Evolutionary conservation across 2,797 vertebrate species (phyloP).

Genomic region (Chelon labrosus): DNA sequence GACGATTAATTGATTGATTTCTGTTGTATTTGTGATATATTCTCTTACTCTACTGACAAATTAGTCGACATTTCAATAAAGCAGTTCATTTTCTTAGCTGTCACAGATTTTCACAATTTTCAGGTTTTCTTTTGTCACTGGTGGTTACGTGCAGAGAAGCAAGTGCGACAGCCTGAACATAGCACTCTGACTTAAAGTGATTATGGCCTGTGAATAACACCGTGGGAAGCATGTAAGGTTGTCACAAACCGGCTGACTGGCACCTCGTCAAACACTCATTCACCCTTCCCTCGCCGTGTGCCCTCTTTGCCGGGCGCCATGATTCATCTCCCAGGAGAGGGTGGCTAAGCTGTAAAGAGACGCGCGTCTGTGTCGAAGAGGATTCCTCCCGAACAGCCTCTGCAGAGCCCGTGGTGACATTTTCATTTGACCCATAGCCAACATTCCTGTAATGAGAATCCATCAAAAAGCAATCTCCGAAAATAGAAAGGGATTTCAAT

Average conservation of each 20-base stretch:
- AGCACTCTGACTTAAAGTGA: constrained; percentile 44
- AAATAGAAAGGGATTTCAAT: constrained; percentile 82
- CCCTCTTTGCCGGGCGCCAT: constrained; percentile 27
- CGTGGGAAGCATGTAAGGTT: constrained; percentile 35
- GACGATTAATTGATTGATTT: neutral
- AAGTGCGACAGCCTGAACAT: constrained; percentile 18
- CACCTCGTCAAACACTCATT: constrained; percentile 48
- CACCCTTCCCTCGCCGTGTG: constrained; percentile 13
- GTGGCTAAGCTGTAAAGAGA: constrained; percentile 62
- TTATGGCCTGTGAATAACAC: constrained; percentile 44
- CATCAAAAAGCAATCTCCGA: constrained; percentile 80
- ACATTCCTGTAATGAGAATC: constrained; percentile 80
- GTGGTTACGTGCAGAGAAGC: neutral
- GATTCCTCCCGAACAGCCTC: constrained; percentile 52
- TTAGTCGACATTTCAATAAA: neutral
- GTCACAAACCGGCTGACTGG: constrained; percentile 47
- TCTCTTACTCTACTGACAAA: neutral
- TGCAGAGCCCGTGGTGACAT: constrained; percentile 75
- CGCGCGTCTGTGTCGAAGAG: constrained; percentile 51
- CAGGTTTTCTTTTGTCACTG: neutral
- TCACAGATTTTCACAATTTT: neutral
- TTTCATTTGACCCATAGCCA: constrained; percentile 82
- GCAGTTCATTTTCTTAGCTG: neutral
- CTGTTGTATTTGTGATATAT: neutral
- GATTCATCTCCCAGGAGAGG: constrained; percentile 55